phyloP scores from a whole-genome alignment of 2,888 invertebrate genomes.

The Ichneumon xanthorius region DNA sequence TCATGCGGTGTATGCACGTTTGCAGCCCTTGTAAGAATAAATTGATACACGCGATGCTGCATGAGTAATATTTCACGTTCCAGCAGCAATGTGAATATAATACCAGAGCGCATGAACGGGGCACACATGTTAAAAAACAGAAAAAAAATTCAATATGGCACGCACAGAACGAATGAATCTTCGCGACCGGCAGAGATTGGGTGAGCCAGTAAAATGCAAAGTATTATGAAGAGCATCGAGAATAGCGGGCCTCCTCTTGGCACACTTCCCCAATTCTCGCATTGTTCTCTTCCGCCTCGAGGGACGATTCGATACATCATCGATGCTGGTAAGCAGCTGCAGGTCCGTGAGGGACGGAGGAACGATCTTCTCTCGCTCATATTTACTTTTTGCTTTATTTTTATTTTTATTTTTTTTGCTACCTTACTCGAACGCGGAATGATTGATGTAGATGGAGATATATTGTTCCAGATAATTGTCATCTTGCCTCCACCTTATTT shows the following conservation, averaged over 20 bases:
- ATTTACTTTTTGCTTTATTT: slow-evolving; percentile 11
- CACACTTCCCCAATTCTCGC: slow-evolving; percentile 81
- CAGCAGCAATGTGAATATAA: slow-evolving; percentile 45
- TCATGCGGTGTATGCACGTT: slow-evolving; percentile 37
- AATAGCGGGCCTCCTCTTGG: slow-evolving; percentile 67
- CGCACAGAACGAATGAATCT: slow-evolving; percentile 49
- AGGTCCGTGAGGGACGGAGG: slow-evolving; percentile 44
- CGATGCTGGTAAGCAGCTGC: slow-evolving; percentile 55
- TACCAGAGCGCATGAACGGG: slow-evolving; percentile 1
- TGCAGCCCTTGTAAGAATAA: slow-evolving; percentile 51
- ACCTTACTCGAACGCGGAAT: background rate
- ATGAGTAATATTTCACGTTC: slow-evolving; percentile 53
- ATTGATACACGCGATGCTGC: slow-evolving; percentile 57
- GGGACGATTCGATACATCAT: slow-evolving; percentile 61
- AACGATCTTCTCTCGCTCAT: slow-evolving; percentile 32
- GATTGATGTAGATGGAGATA: background rate
- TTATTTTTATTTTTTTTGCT: background rate
- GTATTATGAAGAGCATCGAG: slow-evolving; percentile 47
- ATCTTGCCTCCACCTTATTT: background rate
- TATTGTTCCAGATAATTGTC: background rate
- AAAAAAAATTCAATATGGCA: slow-evolving; percentile 34
- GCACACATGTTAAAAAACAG: background rate
- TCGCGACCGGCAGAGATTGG: slow-evolving; percentile 40
- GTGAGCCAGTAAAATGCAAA: slow-evolving; percentile 31
- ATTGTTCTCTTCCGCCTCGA: slow-evolving; percentile 76